These are phyloP conservation scores for Delichon dasypus DNA, from an alignment of 2,797 vertebrate species.

Conservation along the genomic window DNA sequence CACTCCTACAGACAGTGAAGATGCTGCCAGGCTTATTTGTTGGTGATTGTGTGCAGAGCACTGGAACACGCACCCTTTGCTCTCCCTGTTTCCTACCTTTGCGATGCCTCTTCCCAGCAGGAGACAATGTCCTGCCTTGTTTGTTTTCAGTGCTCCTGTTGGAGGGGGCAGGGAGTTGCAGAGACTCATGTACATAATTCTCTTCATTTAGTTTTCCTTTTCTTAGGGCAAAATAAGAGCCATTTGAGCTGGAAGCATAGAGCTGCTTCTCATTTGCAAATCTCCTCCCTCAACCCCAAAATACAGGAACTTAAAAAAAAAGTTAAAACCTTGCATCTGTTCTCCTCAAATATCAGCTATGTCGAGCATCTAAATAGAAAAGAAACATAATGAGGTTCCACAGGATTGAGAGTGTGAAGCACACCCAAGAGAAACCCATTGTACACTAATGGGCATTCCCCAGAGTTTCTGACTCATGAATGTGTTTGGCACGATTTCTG, in stretches of 20 bases:
- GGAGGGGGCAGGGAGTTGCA: neutral
- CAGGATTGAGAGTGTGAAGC: neutral
- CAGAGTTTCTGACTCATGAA: constrained; percentile 17
- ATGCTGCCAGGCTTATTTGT: neutral
- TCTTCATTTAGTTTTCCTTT: constrained; percentile 3
- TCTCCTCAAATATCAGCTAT: neutral
- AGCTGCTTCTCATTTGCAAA: neutral
- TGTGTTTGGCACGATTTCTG: constrained; percentile 19
- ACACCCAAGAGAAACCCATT: neutral
- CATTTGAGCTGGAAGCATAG: neutral
- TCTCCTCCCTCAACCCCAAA: neutral
- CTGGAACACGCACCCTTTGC: neutral
- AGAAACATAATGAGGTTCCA: neutral
- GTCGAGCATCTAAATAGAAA: neutral
- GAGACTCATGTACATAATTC: neutral
- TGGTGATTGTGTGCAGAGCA: neutral
- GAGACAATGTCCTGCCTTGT: neutral
- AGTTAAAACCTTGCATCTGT: neutral
- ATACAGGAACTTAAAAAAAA: neutral
- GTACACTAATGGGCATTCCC: constrained; percentile 41
- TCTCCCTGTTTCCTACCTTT: neutral
- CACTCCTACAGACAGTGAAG: neutral
- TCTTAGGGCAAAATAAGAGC: neutral
- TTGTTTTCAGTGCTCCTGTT: neutral
- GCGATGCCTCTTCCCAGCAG: neutral